Conservation (phyloP, 2,888 invertebrate genomes). For the Drosophila merina region DNA sequence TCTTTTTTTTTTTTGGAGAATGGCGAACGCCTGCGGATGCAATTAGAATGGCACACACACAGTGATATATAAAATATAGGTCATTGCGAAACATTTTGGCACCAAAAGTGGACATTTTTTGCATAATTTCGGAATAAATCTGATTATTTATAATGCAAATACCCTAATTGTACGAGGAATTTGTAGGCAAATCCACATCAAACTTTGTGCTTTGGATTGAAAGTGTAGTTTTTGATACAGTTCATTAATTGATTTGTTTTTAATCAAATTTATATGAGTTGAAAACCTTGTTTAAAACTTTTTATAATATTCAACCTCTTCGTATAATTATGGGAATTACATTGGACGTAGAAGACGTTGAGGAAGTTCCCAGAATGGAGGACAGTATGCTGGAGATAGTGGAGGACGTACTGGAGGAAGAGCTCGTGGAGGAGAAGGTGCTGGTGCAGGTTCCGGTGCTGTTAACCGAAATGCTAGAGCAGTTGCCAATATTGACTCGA, state of each 20-base stretch:
- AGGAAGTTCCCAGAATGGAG: slow-evolving; percentile 27
- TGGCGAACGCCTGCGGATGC: slow-evolving; percentile 63
- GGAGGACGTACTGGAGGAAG: slow-evolving; percentile 14
- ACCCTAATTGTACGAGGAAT: background rate
- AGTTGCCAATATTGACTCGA: slow-evolving; percentile 24
- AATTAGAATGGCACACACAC: slow-evolving; percentile 54
- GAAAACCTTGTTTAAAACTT: no score
- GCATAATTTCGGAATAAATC: slow-evolving; percentile 34
- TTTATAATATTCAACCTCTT: slow-evolving; percentile 14
- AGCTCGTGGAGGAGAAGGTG: slow-evolving; percentile 24
- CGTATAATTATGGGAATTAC: slow-evolving; percentile 34
- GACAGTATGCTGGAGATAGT: slow-evolving; percentile 23
- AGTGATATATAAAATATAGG: slow-evolving; percentile 8
- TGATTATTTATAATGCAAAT: background rate
- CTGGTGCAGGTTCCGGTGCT: slow-evolving; percentile 19
- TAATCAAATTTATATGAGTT: no score
- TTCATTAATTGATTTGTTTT: background rate
- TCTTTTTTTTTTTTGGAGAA: slow-evolving; percentile 22
- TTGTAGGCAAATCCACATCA: background rate
- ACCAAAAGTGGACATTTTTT: slow-evolving; percentile 19
- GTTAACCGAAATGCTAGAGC: slow-evolving; percentile 27
- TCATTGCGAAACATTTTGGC: slow-evolving; percentile 25
- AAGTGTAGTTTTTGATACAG: background rate
- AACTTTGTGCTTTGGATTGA: background rate
- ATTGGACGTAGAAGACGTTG: slow-evolving; percentile 19